Evolutionary conservation across 2,888 invertebrate genomes (phyloP).

Genomic region (Trissolcus japonicus): DNA sequence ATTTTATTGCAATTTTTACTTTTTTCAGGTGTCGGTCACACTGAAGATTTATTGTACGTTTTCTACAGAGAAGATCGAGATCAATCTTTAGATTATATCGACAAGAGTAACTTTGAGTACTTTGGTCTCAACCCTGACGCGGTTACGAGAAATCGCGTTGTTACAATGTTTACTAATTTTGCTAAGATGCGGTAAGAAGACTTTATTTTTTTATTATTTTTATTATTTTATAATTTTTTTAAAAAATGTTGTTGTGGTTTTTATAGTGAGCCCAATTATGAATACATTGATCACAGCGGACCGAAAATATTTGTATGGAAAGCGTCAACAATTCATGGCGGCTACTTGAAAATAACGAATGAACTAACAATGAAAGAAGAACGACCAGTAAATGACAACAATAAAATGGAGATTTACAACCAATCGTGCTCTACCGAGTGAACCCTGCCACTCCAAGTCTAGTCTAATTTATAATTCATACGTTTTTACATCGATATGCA

Average conservation of each 20-base stretch:
- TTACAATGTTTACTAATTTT: slow-evolving; percentile 82
- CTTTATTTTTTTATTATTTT: background rate
- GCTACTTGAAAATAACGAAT: background rate
- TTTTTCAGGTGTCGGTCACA: background rate
- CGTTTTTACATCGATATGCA: no score
- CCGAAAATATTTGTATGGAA: background rate
- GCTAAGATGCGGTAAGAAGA: slow-evolving; percentile 71
- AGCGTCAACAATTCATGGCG: slow-evolving; percentile 78
- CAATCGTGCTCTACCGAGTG: no score
- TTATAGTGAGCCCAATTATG: background rate
- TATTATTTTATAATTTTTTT: no score
- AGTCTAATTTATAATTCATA: no score
- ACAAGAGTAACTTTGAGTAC: background rate
- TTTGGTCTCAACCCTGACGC: background rate
- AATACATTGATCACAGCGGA: background rate
- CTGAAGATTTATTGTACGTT: background rate
- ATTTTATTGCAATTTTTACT: no score
- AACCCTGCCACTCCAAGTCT: no score
- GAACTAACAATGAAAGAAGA: slow-evolving; percentile 25
- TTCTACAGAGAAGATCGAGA: background rate
- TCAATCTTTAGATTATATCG: background rate
- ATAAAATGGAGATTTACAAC: no score
- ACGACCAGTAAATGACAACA: background rate
- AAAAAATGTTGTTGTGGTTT: background rate
- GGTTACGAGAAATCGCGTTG: slow-evolving; percentile 72